Percentiles rank a stretch among this genome's conserved stretches.
Evolutionary conservation across 2,113 vertebrate genomes (phyloP).

Genomic region (Leptobrachium ailaonicum): DNA sequence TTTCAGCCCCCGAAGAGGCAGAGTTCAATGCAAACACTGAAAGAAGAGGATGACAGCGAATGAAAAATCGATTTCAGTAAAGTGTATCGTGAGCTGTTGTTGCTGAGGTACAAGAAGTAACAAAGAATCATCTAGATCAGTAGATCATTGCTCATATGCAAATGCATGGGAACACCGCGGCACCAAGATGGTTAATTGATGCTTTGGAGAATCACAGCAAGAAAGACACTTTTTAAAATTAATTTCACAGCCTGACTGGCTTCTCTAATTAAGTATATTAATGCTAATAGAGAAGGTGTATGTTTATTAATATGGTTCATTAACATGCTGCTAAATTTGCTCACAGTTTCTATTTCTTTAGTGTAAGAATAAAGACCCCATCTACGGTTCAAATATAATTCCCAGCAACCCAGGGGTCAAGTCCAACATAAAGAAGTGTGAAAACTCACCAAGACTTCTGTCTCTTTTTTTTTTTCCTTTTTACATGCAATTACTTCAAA

Average conservation of each 20-base stretch:
- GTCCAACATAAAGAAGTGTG: too few species aligned
- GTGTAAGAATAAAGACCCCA: too few species aligned
- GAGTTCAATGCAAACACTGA: constrained; percentile 56
- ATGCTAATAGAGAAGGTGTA: background rate
- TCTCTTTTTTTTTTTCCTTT: too few species aligned
- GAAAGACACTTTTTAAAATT: background rate
- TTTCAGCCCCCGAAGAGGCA: constrained; percentile 82
- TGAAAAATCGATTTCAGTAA: constrained; percentile 15
- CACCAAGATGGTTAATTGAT: background rate
- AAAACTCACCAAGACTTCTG: too few species aligned
- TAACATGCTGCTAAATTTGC: background rate
- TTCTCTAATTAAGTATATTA: background rate
- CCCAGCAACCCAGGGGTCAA: too few species aligned
- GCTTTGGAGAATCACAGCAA: background rate
- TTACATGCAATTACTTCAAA: too few species aligned
- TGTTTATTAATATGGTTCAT: background rate
- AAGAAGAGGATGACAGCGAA: constrained; percentile 30
- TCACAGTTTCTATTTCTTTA: background rate
- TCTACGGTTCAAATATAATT: too few species aligned
- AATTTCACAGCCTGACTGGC: background rate
- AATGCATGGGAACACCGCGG: background rate
- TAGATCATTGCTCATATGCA: background rate
- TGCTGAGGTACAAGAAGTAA: background rate
- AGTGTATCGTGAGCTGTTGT: background rate
- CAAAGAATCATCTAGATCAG: background rate